Base-by-base conservation (phyloP, 1,140 invertebrate genomes). In the Magallana gigas region DNA sequence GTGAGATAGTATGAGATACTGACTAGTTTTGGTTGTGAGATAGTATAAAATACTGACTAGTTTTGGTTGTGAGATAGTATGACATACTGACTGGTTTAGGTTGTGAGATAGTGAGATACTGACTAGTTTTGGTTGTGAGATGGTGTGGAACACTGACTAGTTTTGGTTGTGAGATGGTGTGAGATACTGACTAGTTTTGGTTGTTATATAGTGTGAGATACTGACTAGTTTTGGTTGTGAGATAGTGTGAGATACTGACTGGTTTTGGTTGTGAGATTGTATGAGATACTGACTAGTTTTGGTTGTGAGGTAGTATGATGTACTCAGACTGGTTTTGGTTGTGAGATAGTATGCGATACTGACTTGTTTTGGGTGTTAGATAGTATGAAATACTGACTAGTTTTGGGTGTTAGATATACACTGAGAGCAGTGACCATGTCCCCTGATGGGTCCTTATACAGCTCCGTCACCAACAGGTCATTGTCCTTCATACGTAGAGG, bases 351-450 rank as follows among this genome's bases (percentile, higher is more conserved):
- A 36, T 36, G 36, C 1, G 36, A 56, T 48, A 90, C 91, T 14
- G 62, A 68, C 7, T 68, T 0, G 12, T 68, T 1, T 68, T 71
- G 3, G 64, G 9, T 2, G 64, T 29, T 6, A 18, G 64, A 71
- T 18, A 18, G 85, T 57, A 29, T 58, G n/a, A 76, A 12, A 29
- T 57, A 90, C 91, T 92, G 96, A 98, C 98, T 99, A 91, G 98
- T 99, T 96, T 99, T 99, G 29, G 98, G 98, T 29, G 98, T 99
- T 48, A 99, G 96, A 95, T 99, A 99, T 3, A 99, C 98, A 81
- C 98, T 99, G 91, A 99, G 98, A n/a, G 98, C 98, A 68, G 98
- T 99, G 59, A 99, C 99, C 36, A 98, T 97, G 95, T 99, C 98
- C 93, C 97, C 97, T 90, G 97, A 97, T 16, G 98, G 98, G 95